These are phyloP conservation scores for Neomonachus schauinslandi DNA, from an alignment of 2,113 vertebrate genomes.

Conservation along the genomic window DNA sequence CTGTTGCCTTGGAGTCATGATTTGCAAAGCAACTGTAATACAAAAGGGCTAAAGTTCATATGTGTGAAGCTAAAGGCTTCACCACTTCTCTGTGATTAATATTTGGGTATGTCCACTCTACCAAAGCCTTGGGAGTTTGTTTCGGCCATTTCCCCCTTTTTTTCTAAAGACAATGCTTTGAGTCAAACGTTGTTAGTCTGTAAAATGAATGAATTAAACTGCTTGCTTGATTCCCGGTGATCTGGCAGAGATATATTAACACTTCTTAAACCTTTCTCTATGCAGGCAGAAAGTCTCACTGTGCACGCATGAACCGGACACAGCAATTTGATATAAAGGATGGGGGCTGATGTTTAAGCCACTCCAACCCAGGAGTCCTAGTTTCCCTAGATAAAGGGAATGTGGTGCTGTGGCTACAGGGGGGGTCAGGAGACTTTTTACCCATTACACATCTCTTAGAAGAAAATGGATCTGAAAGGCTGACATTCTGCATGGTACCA, in stretches of 20 bases:
- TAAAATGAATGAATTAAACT: background rate
- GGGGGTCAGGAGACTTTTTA: background rate
- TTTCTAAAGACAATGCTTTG: background rate
- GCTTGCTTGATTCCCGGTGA: background rate
- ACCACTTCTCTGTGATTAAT: conserved; percentile 6
- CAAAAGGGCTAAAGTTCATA: background rate
- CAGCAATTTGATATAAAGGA: background rate
- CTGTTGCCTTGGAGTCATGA: background rate
- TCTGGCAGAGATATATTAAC: background rate
- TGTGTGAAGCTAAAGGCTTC: background rate
- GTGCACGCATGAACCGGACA: background rate
- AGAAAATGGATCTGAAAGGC: conserved; percentile 4
- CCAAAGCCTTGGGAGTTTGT: background rate
- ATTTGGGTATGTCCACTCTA: background rate
- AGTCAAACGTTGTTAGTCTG: background rate
- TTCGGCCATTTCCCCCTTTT: background rate
- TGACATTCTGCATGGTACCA: background rate
- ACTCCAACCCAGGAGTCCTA: background rate
- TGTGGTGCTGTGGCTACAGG: background rate
- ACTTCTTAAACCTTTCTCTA: background rate
- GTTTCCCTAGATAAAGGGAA: background rate
- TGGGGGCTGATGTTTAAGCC: background rate
- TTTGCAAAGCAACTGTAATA: conserved; percentile 5
- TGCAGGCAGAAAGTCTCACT: background rate
- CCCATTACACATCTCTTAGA: background rate